Evolutionary conservation across 2,888 invertebrate species (phyloP).

Genomic region (Julus scandinavius): DNA sequence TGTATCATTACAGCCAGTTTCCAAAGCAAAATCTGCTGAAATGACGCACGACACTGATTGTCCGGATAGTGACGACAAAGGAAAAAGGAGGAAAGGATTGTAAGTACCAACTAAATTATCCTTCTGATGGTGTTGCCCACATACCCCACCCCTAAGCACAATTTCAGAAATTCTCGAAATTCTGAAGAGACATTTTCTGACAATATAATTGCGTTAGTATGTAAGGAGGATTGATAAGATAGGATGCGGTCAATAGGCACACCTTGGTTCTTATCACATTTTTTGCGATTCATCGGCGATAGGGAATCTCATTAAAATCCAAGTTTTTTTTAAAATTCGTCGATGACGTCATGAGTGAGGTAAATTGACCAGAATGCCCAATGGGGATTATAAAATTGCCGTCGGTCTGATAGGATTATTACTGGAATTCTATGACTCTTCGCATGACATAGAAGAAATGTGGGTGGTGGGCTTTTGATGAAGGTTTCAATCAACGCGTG

Average conservation of each 20-base stretch:
- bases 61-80: constrained; percentile 54
- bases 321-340: no score
- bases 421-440: no score
- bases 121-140: background rate
- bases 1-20: constrained; percentile 57
- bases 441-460: no score
- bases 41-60: constrained; percentile 55
- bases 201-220: background rate
- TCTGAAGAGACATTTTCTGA: background rate
- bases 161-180: background rate
- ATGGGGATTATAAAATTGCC: no score
- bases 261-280: background rate
- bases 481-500: background rate
- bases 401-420: no score
- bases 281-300: background rate
- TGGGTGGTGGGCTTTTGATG: no score
- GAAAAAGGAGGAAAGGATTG: constrained; percentile 58
- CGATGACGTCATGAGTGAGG: no score
- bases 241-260: background rate
- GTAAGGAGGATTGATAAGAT: no score
- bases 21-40: constrained; percentile 58
- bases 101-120: constrained; percentile 54
- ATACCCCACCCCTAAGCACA: background rate
- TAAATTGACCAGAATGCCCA: no score
- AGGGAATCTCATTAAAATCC: no score